phyloP scores from a whole-genome alignment of 92 coral and sea anemone genomes.

The Scolanthus callimorphus region DNA sequence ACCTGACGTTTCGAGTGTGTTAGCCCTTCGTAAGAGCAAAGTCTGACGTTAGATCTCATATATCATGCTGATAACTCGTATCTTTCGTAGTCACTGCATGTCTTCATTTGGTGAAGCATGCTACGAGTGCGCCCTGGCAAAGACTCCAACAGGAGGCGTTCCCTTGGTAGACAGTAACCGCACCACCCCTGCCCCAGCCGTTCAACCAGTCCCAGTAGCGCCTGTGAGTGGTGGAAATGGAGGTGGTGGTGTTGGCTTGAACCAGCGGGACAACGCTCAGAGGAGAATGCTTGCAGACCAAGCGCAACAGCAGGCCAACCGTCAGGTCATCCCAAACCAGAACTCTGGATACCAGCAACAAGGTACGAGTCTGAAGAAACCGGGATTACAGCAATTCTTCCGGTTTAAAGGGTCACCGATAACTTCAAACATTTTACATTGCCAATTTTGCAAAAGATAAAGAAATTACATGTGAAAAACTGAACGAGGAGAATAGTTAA shows the following conservation, averaged over 20 bases:
- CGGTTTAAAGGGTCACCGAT: too few relatives aligned
- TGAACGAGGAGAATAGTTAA: background rate
- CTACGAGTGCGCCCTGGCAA: slow-evolving; percentile 81
- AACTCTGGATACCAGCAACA: background rate
- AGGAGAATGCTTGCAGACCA: slow-evolving; percentile 23
- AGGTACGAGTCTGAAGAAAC: too few relatives aligned
- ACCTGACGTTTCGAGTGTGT: too few relatives aligned
- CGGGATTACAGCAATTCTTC: too few relatives aligned
- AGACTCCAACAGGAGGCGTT: slow-evolving; percentile 55
- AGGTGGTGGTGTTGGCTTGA: too few relatives aligned
- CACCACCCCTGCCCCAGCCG: slow-evolving; percentile 31
- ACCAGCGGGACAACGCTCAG: slow-evolving; percentile 28
- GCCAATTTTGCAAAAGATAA: too few relatives aligned
- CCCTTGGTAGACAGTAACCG: slow-evolving; percentile 56
- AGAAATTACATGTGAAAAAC: background rate
- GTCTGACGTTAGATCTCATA: too few relatives aligned
- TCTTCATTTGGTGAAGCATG: slow-evolving; percentile 94
- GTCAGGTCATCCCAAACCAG: background rate
- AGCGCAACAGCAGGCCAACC: background rate
- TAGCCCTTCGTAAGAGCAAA: too few relatives aligned
- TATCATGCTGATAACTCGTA: too few relatives aligned
- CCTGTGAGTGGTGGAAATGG: slow-evolving; percentile 30
- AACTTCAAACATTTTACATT: too few relatives aligned
- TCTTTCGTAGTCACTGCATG: slow-evolving; percentile 76
- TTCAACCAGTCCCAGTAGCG: slow-evolving; percentile 19